These are phyloP conservation scores for Tetranychus piercei DNA, from an alignment of 2,888 invertebrate species.

Conservation along the genomic window DNA sequence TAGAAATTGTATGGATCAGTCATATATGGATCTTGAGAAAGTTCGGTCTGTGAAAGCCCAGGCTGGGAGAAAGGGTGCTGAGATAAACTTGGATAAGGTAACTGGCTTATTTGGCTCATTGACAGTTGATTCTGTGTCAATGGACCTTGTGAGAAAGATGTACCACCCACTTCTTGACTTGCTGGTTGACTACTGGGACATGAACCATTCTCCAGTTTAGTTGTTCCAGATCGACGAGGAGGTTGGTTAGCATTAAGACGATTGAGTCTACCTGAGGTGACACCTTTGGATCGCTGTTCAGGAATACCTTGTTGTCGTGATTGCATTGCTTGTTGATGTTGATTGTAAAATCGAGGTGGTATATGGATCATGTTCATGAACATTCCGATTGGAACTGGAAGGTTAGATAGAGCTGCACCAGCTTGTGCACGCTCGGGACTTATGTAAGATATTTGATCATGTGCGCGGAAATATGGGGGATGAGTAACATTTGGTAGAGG, in stretches of 20 bases:
- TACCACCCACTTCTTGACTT: constrained; percentile 14
- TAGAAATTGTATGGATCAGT: constrained; percentile 7
- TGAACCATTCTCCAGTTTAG: constrained; percentile 11
- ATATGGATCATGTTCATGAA: constrained; percentile 71
- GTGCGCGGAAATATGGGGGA: constrained; percentile 44
- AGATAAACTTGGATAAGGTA: constrained; percentile 40
- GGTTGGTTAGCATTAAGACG: constrained; percentile 7
- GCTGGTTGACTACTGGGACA: constrained; percentile 16
- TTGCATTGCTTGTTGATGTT: constrained; percentile 41
- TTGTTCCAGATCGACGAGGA: not conserved
- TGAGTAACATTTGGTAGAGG: constrained; percentile 7
- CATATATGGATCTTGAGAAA: constrained; percentile 8
- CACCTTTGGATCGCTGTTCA: constrained; percentile 14
- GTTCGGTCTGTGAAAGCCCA: constrained; percentile 33
- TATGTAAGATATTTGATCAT: constrained; percentile 80
- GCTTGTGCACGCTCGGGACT: constrained; percentile 47
- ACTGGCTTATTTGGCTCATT: constrained; percentile 36
- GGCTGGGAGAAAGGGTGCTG: constrained; percentile 39
- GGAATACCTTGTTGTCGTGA: constrained; percentile 7
- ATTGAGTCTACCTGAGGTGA: constrained; percentile 6
- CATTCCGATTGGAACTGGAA: constrained; percentile 85
- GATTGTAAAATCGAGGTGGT: constrained; percentile 47
- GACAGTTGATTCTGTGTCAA: constrained; percentile 34
- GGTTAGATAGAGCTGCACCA: constrained; percentile 41
- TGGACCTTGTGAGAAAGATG: constrained; percentile 28